Evolutionary conservation across 2,888 invertebrate species (phyloP).

Genomic region (Nesidiocoris tenuis): DNA sequence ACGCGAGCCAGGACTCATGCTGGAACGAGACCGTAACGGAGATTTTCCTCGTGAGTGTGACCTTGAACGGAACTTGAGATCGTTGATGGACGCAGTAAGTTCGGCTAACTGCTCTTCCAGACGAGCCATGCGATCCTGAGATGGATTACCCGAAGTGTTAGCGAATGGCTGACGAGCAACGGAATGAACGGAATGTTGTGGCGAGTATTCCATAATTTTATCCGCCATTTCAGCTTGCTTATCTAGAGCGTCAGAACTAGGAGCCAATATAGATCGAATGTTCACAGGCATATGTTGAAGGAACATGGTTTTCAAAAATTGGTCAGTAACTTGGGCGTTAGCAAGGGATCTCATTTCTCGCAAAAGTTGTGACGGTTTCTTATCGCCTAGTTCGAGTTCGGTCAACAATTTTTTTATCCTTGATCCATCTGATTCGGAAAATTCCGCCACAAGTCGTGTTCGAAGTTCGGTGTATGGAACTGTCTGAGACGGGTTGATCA

Average conservation of each 20-base stretch:
- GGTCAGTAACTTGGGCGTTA: neutral
- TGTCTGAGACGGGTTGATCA: neutral
- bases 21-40: too few species aligned
- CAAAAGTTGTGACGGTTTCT: neutral
- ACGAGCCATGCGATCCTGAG: too few species aligned
- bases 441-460: neutral
- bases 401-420: neutral
- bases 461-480: neutral
- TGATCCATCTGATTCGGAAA: neutral
- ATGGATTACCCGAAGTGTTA: too few species aligned
- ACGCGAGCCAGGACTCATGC: too few species aligned
- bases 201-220: neutral
- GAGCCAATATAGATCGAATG: neutral
- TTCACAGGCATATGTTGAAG: neutral
- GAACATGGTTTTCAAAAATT: constrained; percentile 11
- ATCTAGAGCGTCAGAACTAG: neutral
- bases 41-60: too few species aligned
- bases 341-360: constrained; percentile 3
- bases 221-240: neutral
- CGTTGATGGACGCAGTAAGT: too few species aligned
- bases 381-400: too few species aligned
- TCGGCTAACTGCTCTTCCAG: too few species aligned
- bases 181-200: too few species aligned
- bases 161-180: too few species aligned
- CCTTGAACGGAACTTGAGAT: too few species aligned